Conservation (phyloP, 2,797 vertebrate species). For the Champsocephalus esox region DNA sequence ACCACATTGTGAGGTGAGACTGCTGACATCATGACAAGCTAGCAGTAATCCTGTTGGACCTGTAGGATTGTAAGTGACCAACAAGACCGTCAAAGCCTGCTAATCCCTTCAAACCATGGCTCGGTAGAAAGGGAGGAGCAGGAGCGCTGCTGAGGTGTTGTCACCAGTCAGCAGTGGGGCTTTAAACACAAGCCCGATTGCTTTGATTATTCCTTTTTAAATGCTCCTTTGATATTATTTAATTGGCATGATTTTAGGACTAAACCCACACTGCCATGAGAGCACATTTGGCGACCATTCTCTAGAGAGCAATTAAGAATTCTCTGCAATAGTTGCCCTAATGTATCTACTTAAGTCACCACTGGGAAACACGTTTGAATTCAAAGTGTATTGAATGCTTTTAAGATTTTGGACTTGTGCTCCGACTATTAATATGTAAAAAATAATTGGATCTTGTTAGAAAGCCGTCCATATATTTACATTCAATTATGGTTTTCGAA, state of each 20-base stretch:
- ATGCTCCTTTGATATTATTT: conserved; percentile 6
- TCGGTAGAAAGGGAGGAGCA: conserved; percentile 2
- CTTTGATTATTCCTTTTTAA: conserved; percentile 8
- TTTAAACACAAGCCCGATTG: neutral
- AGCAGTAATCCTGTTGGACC: conserved; percentile 50
- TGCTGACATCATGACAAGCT: conserved; percentile 13
- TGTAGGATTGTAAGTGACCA: conserved; percentile 38
- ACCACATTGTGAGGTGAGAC: neutral
- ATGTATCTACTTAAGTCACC: neutral
- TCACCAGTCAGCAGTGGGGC: neutral
- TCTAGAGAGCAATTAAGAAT: neutral
- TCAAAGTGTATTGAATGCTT: neutral
- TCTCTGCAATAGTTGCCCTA: neutral
- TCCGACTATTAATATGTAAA: no score
- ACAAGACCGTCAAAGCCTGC: conserved; percentile 32
- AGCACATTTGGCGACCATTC: neutral
- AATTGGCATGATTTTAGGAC: conserved; percentile 19
- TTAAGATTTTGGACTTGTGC: neutral
- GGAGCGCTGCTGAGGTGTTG: conserved; percentile 1
- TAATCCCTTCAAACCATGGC: conserved; percentile 45
- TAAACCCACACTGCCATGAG: neutral
- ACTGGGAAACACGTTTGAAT: conserved; percentile 1
- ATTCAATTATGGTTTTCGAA: no score
- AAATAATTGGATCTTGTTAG: no score
- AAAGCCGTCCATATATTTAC: no score